Evolutionary conservation across 2,888 invertebrate genomes (phyloP).

Genomic region (Acronicta psi): DNA sequence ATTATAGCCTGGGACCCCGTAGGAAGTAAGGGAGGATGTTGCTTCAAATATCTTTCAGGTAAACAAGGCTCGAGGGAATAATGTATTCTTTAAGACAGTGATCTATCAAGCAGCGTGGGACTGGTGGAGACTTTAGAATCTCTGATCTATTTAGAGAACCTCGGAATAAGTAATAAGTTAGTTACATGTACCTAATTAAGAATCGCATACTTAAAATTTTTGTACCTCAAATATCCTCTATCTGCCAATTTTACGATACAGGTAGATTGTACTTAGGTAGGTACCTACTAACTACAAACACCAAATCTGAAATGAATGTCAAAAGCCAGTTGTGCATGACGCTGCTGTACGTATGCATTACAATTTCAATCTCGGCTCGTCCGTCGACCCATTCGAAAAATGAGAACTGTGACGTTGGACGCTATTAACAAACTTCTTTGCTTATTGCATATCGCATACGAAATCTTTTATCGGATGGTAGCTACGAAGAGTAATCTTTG

Average conservation of each 20-base stretch:
- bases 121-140: no score
- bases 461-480: constrained; percentile 16
- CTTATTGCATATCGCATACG: constrained; percentile 24
- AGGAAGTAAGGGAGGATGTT: constrained; percentile 54
- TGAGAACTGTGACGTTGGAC: constrained; percentile 67
- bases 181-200: no score
- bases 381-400: constrained; percentile 70
- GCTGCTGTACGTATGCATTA: constrained; percentile 54
- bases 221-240: no score
- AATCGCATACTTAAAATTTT: no score
- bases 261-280: background rate
- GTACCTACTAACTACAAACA: constrained; percentile 9
- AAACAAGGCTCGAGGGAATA: constrained; percentile 27
- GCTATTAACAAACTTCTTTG: constrained; percentile 43
- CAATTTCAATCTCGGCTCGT: constrained; percentile 73
- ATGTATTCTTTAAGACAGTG: constrained; percentile 10
- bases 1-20: constrained; percentile 49
- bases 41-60: constrained; percentile 38
- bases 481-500: constrained; percentile 14
- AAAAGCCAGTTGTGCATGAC: constrained; percentile 64
- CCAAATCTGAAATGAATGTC: constrained; percentile 46
- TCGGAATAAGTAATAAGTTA: no score
- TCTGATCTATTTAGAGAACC: no score
- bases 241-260: no score
- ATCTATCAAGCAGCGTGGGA: background rate